Conservation (phyloP, 2,888 invertebrate species). For the Hydrotaea cyrtoneurina region DNA sequence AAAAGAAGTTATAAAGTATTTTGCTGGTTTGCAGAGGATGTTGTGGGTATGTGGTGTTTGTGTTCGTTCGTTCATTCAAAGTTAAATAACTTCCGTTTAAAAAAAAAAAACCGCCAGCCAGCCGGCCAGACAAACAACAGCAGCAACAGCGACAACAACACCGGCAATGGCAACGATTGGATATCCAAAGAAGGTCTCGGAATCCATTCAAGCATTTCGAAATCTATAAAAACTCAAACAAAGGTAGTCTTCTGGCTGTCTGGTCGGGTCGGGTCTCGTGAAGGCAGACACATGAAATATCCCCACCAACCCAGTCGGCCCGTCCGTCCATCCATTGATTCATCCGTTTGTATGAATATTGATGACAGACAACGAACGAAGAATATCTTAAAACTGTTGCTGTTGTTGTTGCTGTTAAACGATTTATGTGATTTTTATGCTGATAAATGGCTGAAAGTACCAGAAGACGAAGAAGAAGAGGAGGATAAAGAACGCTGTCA, state of each 20-base stretch:
- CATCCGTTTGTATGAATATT: slow-evolving; percentile 20
- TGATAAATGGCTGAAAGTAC: slow-evolving; percentile 71
- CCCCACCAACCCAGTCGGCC: background rate
- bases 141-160: background rate
- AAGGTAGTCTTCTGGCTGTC: background rate
- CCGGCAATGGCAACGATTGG: background rate
- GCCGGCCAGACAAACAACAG: background rate
- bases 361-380: background rate
- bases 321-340: background rate
- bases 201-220: slow-evolving; percentile 63
- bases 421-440: slow-evolving; percentile 80
- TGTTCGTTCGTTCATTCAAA: slow-evolving; percentile 23
- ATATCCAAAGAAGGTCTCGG: slow-evolving; percentile 43
- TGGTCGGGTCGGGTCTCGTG: no score
- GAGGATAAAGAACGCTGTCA: no score
- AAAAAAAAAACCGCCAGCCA: slow-evolving; percentile 1
- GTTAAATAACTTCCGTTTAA: slow-evolving; percentile 62
- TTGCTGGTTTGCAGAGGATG: slow-evolving; percentile 39
- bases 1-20: slow-evolving; percentile 55
- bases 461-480: background rate
- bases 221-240: slow-evolving; percentile 34
- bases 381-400: slow-evolving; percentile 30
- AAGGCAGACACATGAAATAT: background rate
- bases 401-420: slow-evolving; percentile 66
- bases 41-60: slow-evolving; percentile 23